Conservation (phyloP, 2,113 vertebrate genomes). For the Grammomys surdaster region DNA sequence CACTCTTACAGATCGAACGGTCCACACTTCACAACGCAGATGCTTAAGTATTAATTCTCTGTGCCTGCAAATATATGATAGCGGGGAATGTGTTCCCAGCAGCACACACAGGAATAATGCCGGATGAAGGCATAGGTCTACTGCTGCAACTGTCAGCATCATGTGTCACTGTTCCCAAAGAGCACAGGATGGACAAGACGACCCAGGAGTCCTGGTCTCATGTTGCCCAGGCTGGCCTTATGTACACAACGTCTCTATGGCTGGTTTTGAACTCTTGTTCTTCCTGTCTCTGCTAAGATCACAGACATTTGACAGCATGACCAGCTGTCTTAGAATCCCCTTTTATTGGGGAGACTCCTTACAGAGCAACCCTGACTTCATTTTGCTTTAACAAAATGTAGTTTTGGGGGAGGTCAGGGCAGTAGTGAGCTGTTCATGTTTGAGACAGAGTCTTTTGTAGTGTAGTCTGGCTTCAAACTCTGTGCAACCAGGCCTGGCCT, state of each 20-base stretch:
- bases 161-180: neutral
- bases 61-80: conserved; percentile 21
- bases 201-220: neutral
- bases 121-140: neutral
- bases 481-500: neutral
- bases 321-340: neutral
- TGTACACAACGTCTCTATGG: too few relatives aligned
- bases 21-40: neutral
- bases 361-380: neutral
- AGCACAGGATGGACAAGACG: conserved; percentile 16
- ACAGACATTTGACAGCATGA: neutral
- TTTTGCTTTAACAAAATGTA: conserved; percentile 30
- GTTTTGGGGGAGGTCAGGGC: neutral
- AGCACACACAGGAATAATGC: neutral
- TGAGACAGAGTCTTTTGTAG: neutral
- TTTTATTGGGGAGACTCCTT: conserved; percentile 20
- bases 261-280: neutral
- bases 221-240: neutral
- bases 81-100: neutral
- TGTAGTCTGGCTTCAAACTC: neutral
- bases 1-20: neutral
- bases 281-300: neutral
- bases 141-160: neutral
- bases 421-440: neutral
- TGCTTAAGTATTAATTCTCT: neutral